A percentile compares a stretch with the other conserved stretches of the same genome.
phyloP scores from a whole-genome alignment of 2,888 invertebrate genomes.

The Synanthedon myopaeformis region DNA sequence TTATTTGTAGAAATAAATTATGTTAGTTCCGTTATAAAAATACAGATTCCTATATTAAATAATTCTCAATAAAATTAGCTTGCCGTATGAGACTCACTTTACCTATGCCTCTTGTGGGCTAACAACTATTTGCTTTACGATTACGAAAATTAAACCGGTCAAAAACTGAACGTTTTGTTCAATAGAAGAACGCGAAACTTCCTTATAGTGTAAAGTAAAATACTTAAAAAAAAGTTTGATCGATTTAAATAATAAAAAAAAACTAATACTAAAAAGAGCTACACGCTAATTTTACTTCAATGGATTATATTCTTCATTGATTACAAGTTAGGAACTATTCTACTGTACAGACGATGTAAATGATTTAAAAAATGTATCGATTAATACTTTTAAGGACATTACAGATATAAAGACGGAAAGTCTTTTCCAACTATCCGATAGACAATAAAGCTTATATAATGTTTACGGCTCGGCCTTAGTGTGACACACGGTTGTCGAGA shows the following conservation, averaged over 20 bases:
- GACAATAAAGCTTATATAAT: background rate
- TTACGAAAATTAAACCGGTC: constrained; percentile 50
- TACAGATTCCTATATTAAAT: constrained; percentile 61
- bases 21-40: constrained; percentile 60
- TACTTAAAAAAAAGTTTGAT: constrained; percentile 49
- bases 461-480: no score
- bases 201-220: constrained; percentile 36
- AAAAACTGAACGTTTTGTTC: constrained; percentile 9
- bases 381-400: constrained; percentile 23
- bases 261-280: background rate
- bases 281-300: constrained; percentile 24
- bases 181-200: constrained; percentile 30
- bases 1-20: constrained; percentile 16
- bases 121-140: constrained; percentile 8
- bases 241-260: constrained; percentile 29
- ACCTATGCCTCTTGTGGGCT: constrained; percentile 57
- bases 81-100: constrained; percentile 56
- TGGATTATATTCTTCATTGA: constrained; percentile 63
- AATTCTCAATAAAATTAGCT: constrained; percentile 60
- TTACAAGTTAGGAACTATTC: constrained; percentile 67
- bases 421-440: background rate
- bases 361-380: constrained; percentile 30
- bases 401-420: background rate
- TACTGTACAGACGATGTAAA: constrained; percentile 60
- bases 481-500: background rate